phyloP scores from a whole-genome alignment of 2,797 vertebrate species.

The Pipistrellus nathusii region DNA sequence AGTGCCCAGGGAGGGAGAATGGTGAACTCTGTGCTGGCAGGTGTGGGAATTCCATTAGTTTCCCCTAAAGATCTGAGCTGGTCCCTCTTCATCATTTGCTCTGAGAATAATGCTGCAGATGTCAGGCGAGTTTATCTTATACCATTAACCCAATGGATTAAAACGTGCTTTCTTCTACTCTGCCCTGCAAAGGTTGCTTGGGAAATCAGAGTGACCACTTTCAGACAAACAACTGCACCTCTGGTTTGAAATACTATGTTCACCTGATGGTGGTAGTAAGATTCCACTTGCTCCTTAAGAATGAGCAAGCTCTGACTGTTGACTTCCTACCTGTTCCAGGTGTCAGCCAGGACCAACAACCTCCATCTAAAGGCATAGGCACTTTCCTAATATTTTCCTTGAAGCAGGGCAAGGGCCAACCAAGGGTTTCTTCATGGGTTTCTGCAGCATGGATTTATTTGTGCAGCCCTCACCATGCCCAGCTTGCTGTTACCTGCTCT shows the following conservation, averaged over 20 bases:
- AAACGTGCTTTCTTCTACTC: conserved; percentile 65
- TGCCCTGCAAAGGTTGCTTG: conserved; percentile 1
- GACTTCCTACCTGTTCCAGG: conserved; percentile 14
- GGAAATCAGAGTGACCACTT: conserved; percentile 71
- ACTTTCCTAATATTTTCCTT: conserved; percentile 29
- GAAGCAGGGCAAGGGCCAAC: neutral
- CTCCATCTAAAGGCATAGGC: neutral
- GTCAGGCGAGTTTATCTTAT: conserved; percentile 81
- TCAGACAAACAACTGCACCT: conserved; percentile 45
- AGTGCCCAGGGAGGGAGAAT: conserved; percentile 69
- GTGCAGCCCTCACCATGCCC: neutral
- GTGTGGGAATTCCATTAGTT: conserved; percentile 36
- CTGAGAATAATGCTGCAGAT: conserved; percentile 66
- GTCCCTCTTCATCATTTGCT: conserved; percentile 71
- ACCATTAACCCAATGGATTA: conserved; percentile 83
- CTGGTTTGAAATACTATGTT: conserved; percentile 69
- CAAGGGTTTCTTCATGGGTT: neutral
- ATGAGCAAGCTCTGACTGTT: conserved; percentile 50
- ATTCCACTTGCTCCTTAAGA: conserved; percentile 33
- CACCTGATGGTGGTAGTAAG: conserved; percentile 34
- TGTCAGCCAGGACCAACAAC: neutral
- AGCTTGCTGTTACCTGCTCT: neutral
- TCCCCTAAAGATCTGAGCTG: conserved; percentile 70
- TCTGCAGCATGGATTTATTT: neutral
- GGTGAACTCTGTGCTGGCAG: conserved; percentile 61